These are phyloP conservation scores for Lamellibrachia columna DNA, from an alignment of 2,888 invertebrate genomes.

Conservation along the genomic window DNA sequence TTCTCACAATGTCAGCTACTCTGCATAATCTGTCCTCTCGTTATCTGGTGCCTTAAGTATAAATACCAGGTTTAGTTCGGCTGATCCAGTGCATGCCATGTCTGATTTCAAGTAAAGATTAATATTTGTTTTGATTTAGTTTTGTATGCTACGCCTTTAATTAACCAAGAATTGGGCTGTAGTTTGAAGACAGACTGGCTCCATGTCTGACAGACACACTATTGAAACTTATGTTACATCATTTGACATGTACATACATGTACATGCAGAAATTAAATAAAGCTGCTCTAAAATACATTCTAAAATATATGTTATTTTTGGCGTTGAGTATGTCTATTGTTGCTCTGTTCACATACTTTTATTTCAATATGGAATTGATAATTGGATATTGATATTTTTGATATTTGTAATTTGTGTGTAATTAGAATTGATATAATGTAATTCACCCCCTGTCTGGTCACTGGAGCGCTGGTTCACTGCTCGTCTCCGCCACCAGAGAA, in stretches of 20 bases:
- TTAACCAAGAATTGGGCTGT: not conserved
- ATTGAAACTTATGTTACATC: not conserved
- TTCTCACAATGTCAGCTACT: not conserved
- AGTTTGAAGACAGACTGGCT: not conserved
- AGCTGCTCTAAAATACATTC: too few relatives aligned
- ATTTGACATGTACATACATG: not conserved
- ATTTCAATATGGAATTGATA: too few relatives aligned
- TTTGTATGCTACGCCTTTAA: not conserved
- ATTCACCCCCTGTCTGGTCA: too few relatives aligned
- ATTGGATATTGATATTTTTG: too few relatives aligned
- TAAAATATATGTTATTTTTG: too few relatives aligned
- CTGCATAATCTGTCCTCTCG: not conserved
- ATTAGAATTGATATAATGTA: too few relatives aligned
- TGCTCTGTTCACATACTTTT: too few relatives aligned
- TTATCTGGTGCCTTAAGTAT: not conserved
- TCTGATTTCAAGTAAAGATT: not conserved
- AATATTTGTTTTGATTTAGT: not conserved
- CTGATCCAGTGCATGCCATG: not conserved
- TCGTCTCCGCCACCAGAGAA: too few relatives aligned
- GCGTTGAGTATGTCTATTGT: too few relatives aligned
- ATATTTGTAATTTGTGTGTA: too few relatives aligned
- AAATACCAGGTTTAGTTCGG: not conserved
- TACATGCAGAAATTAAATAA: too few relatives aligned
- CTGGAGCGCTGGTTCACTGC: too few relatives aligned
- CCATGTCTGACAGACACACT: not conserved